phyloP scores from a whole-genome alignment of 2,888 invertebrate genomes.

The Halocaridina rubra region DNA sequence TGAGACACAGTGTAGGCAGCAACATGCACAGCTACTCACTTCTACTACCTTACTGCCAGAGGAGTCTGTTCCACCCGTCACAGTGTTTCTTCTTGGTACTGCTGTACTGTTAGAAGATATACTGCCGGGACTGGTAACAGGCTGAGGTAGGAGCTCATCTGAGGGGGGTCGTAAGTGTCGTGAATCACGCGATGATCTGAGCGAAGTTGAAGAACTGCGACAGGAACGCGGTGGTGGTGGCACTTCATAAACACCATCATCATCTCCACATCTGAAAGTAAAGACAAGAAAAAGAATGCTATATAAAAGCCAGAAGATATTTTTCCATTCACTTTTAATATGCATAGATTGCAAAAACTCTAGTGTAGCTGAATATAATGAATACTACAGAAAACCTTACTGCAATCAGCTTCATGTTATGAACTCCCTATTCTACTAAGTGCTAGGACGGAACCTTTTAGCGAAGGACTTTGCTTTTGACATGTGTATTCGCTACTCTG shows the following conservation, averaged over 20 bases:
- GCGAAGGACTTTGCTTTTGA: no score
- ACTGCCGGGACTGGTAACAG: constrained; percentile 19
- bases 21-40: constrained; percentile 57
- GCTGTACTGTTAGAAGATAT: constrained; percentile 14
- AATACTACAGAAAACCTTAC: no score
- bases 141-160: constrained; percentile 31
- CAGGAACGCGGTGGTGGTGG: constrained; percentile 49
- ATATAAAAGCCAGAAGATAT: no score
- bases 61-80: constrained; percentile 20
- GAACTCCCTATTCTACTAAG: no score
- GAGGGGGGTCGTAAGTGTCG: constrained; percentile 44
- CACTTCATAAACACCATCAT: constrained; percentile 45
- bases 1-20: constrained; percentile 16
- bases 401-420: no score
- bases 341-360: no score
- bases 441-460: no score
- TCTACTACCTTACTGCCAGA: constrained; percentile 57
- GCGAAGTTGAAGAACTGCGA: constrained; percentile 33
- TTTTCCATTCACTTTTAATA: no score
- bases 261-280: constrained; percentile 33
- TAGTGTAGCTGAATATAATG: no score
- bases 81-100: not conserved
- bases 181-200: constrained; percentile 44
- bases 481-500: no score
- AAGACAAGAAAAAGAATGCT: not conserved